These are phyloP conservation scores for Diarsia rubi DNA, from an alignment of 2,888 invertebrate species.

Conservation along the genomic window DNA sequence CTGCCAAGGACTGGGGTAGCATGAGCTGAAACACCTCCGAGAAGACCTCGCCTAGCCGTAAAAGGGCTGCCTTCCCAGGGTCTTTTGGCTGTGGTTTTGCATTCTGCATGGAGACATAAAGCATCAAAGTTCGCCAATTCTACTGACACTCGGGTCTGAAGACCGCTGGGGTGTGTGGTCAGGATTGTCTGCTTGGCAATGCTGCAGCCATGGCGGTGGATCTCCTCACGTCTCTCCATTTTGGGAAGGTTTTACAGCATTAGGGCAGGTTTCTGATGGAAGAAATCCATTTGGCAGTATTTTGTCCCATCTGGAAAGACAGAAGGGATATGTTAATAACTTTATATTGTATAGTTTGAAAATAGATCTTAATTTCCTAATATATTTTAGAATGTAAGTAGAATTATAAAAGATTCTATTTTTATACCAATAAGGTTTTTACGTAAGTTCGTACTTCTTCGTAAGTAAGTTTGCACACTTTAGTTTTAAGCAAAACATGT, in stretches of 20 bases:
- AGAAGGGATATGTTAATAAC: conserved; percentile 10
- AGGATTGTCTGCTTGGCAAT: conserved; percentile 88
- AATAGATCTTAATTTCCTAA: neutral
- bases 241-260: conserved; percentile 58
- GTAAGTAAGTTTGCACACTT: too few relatives aligned
- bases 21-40: conserved; percentile 86
- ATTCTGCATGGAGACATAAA: conserved; percentile 82
- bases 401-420: neutral
- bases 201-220: conserved; percentile 87
- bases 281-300: conserved; percentile 66
- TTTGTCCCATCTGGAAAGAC: conserved; percentile 52
- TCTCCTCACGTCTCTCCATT: conserved; percentile 86
- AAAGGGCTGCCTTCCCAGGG: conserved; percentile 85
- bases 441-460: too few relatives aligned
- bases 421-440: neutral
- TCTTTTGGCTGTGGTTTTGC: conserved; percentile 78
- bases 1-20: conserved; percentile 87
- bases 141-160: conserved; percentile 87
- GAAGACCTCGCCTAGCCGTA: conserved; percentile 75
- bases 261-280: conserved; percentile 26
- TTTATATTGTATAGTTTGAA: neutral
- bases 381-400: neutral
- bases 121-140: conserved; percentile 88
- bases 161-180: conserved; percentile 87
- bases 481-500: too few relatives aligned